Evolutionary conservation across 92 coral and sea anemone species (phyloP).

Genomic region (Epizoanthus stellaris): DNA sequence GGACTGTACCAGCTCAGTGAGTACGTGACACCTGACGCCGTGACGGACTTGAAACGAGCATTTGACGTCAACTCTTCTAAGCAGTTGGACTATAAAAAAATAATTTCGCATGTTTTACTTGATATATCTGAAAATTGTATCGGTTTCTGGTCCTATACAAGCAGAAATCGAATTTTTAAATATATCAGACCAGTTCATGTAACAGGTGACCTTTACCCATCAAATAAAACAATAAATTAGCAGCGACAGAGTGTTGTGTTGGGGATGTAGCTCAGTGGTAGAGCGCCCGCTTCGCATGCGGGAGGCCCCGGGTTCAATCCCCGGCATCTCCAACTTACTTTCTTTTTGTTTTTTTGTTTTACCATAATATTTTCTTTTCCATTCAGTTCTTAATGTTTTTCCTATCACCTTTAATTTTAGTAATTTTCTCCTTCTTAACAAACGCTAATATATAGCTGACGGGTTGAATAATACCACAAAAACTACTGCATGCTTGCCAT

Average conservation of each 20-base stretch:
- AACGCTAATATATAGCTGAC: no score
- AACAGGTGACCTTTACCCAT: neutral
- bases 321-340: constrained; percentile 91
- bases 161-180: neutral
- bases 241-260: rapidly evolving
- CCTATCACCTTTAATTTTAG: no score
- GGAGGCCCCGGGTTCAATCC: constrained; percentile 99
- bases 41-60: no score
- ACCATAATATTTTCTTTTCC: neutral
- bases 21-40: no score
- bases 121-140: no score
- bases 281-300: constrained; percentile 99
- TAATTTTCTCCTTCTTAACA: no score
- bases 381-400: neutral
- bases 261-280: constrained; percentile 99
- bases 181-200: neutral
- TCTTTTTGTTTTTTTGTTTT: neutral
- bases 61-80: no score
- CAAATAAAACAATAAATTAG: neutral
- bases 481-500: no score
- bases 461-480: no score
- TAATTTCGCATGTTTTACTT: no score
- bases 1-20: no score
- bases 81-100: no score
- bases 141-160: neutral